A percentile compares a stretch with the other conserved stretches of the same genome.
Evolutionary conservation across 2,113 vertebrate species (phyloP).

Genomic region (Poeciliopsis occidentalis): DNA sequence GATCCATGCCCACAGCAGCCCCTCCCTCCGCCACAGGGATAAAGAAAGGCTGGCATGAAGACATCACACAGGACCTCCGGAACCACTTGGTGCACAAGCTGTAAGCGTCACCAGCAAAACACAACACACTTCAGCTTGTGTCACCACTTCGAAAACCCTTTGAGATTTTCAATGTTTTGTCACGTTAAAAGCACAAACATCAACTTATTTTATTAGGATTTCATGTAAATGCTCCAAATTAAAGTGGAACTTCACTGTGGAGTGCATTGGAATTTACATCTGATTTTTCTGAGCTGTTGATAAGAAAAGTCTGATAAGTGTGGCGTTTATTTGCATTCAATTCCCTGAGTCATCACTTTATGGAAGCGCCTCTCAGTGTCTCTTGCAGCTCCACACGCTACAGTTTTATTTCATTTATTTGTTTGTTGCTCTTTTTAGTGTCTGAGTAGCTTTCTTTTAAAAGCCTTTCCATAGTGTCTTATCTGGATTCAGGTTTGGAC

Average conservation of each 20-base stretch:
- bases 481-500: no score
- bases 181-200: background rate
- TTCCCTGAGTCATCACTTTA: background rate
- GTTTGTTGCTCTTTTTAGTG: background rate
- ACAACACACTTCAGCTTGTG: no score
- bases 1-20: slow-evolving; percentile 89
- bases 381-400: background rate
- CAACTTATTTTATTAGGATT: background rate
- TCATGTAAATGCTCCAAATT: background rate
- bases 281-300: background rate
- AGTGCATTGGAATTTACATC: background rate
- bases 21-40: slow-evolving; percentile 90
- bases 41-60: slow-evolving; percentile 94
- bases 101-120: slow-evolving; percentile 77
- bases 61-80: slow-evolving; percentile 95
- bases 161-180: background rate
- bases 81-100: slow-evolving; percentile 97
- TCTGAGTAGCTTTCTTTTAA: background rate
- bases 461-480: no score
- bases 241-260: background rate
- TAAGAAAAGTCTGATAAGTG: no score
- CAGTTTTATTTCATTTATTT: background rate
- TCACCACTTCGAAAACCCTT: background rate
- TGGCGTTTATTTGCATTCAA: background rate
- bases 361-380: background rate